A percentile compares a stretch with the other conserved stretches of the same genome.
These are phyloP conservation scores for Lytechinus variegatus DNA, from an alignment of 35 echinoderm and acorn worm species.

Conservation along the genomic window DNA sequence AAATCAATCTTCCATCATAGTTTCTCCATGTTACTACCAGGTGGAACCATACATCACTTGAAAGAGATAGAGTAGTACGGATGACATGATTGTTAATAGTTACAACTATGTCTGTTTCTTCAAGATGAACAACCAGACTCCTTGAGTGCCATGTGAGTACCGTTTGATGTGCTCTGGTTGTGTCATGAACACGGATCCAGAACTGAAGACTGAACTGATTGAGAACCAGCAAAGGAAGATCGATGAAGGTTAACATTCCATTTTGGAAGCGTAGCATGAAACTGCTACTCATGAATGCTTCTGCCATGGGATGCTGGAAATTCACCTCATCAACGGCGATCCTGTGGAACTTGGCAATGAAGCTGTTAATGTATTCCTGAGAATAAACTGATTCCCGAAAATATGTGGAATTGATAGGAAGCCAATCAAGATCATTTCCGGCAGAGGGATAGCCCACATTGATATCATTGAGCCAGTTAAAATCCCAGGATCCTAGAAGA, in stretches of 20 bases:
- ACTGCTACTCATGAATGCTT: slow-evolving; percentile 28
- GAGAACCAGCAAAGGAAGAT: slow-evolving; percentile 1
- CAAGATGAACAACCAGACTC: slow-evolving; percentile 36
- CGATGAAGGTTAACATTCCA: slow-evolving; percentile 38
- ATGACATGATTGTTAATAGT: slow-evolving; percentile 31
- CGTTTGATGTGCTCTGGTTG: slow-evolving; percentile 40
- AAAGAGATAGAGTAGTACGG: slow-evolving; percentile 36
- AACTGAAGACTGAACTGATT: slow-evolving; percentile 61
- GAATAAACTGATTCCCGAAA: slow-evolving; percentile 45
- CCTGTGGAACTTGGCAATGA: slow-evolving; percentile 7
- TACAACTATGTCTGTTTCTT: not conserved
- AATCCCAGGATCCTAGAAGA: slow-evolving; percentile 63
- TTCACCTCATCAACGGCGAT: slow-evolving; percentile 1
- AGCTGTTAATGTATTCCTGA: slow-evolving; percentile 58
- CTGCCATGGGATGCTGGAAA: slow-evolving; percentile 49
- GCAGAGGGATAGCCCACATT: slow-evolving; percentile 51
- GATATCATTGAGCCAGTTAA: slow-evolving; percentile 68
- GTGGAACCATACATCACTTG: slow-evolving; percentile 53
- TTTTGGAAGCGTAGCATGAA: slow-evolving; percentile 63
- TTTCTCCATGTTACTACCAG: slow-evolving; percentile 59
- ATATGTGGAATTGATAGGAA: slow-evolving; percentile 56
- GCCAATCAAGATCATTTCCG: slow-evolving; percentile 28
- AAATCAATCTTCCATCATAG: slow-evolving; percentile 70
- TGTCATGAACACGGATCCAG: slow-evolving; percentile 50
- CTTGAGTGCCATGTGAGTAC: slow-evolving; percentile 48